These are phyloP conservation scores for Trididemnum miniatum DNA, from an alignment of 23 tunicate species.

Conservation along the genomic window DNA sequence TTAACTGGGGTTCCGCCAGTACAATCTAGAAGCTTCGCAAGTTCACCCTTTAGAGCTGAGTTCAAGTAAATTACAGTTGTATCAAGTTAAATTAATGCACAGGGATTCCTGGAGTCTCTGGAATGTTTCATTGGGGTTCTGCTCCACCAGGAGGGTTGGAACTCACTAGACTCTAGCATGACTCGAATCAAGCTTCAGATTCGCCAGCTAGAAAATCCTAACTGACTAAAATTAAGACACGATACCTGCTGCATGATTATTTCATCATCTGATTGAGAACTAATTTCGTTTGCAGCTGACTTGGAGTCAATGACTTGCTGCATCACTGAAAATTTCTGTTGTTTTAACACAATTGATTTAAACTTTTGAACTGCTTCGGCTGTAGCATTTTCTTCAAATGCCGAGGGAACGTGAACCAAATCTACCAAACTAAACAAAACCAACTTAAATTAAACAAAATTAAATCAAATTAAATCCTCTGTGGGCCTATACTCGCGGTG, in stretches of 20 bases:
- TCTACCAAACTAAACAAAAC: not conserved
- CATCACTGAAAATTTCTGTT: not conserved
- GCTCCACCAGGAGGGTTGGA: too few relatives aligned
- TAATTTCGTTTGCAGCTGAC: not conserved
- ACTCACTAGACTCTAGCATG: too few relatives aligned
- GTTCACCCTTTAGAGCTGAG: too few relatives aligned
- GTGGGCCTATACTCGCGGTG: not conserved
- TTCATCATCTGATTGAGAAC: not conserved
- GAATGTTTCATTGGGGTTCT: too few relatives aligned
- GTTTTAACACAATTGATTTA: not conserved
- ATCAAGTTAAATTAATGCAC: too few relatives aligned
- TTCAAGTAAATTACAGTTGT: too few relatives aligned
- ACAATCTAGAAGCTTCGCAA: too few relatives aligned
- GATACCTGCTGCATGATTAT: not conserved
- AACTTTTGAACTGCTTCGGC: not conserved
- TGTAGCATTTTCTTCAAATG: not conserved
- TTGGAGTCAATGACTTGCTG: constrained; percentile 3
- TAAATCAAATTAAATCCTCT: not conserved
- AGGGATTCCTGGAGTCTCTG: too few relatives aligned
- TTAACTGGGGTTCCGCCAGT: too few relatives aligned
- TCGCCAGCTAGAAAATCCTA: too few relatives aligned
- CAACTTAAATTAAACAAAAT: not conserved
- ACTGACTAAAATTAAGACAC: too few relatives aligned
- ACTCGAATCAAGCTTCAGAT: too few relatives aligned
- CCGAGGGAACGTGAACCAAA: not conserved